Conservation (phyloP, 2,888 invertebrate genomes). For the Lordiphosa andalusiaca region DNA sequence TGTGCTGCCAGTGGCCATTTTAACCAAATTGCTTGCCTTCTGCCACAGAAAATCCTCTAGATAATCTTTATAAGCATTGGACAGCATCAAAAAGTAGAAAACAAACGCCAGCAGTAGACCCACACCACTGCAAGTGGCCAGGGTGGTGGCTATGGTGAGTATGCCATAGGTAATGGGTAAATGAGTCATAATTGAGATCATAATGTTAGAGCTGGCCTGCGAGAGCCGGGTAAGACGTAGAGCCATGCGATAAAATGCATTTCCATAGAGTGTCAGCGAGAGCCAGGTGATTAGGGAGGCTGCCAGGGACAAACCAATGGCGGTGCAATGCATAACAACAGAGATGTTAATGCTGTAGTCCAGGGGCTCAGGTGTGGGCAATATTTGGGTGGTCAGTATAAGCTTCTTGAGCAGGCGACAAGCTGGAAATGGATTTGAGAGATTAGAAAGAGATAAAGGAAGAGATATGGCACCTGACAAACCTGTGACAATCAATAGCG, state of each 20-base stretch:
- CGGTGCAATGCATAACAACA: conserved; percentile 67
- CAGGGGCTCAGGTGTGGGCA: conserved; percentile 51
- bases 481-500: conserved; percentile 78
- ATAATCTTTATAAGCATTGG: conserved; percentile 86
- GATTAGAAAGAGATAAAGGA: not conserved
- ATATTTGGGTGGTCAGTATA: conserved; percentile 40
- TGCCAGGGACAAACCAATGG: conserved; percentile 64
- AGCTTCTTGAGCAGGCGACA: conserved; percentile 70
- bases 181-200: conserved; percentile 85
- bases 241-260: conserved; percentile 57
- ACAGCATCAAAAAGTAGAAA: conserved; percentile 86
- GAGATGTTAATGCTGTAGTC: conserved; percentile 64
- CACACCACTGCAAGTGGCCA: conserved; percentile 88
- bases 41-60: conserved; percentile 82
- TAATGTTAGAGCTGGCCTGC: conserved; percentile 76
- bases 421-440: conserved; percentile 28
- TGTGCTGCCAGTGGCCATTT: conserved; percentile 2
- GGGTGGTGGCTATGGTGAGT: conserved; percentile 83
- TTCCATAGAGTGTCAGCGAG: conserved; percentile 56
- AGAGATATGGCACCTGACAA: not conserved
- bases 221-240: conserved; percentile 63
- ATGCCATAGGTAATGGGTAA: conserved; percentile 86
- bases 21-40: conserved; percentile 75
- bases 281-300: conserved; percentile 56
- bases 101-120: conserved; percentile 84